phyloP scores from a whole-genome alignment of 2,888 invertebrate species.

The Mesopsocus fuscifrons region DNA sequence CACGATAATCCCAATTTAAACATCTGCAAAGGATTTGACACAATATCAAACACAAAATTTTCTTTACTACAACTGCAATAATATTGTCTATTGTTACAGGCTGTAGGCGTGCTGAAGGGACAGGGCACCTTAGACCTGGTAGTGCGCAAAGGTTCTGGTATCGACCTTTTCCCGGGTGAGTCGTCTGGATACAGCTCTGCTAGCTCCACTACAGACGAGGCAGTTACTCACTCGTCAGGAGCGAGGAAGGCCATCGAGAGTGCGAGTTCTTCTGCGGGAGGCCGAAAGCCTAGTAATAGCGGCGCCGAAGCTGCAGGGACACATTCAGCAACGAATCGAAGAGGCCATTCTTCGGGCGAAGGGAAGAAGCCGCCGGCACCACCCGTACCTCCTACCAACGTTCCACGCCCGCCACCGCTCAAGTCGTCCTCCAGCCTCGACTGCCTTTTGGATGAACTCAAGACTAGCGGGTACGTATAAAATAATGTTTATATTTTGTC shows the following conservation, averaged over 20 bases:
- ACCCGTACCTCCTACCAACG: not conserved
- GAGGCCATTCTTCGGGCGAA: not conserved
- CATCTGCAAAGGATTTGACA: too few relatives aligned
- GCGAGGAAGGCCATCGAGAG: too few relatives aligned
- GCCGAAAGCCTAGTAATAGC: slow-evolving; percentile 12
- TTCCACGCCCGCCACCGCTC: slow-evolving; percentile 5
- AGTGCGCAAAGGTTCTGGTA: slow-evolving; percentile 57
- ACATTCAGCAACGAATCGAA: not conserved
- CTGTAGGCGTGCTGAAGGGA: slow-evolving; percentile 62
- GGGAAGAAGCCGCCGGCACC: not conserved
- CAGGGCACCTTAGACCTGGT: slow-evolving; percentile 54
- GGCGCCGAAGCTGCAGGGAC: not conserved
- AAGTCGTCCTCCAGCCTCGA: slow-evolving; percentile 9
- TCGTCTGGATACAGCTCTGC: slow-evolving; percentile 70
- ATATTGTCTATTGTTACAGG: slow-evolving; percentile 32
- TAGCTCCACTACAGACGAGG: slow-evolving; percentile 57
- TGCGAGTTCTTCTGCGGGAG: too few relatives aligned
- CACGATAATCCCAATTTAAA: too few relatives aligned
- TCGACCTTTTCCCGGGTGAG: slow-evolving; percentile 61
- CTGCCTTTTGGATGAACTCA: slow-evolving; percentile 14
- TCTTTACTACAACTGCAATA: too few relatives aligned
- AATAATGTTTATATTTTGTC: not conserved
- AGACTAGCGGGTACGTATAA: slow-evolving; percentile 6
- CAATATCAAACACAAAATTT: too few relatives aligned
- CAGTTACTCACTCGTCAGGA: slow-evolving; percentile 48